Evolutionary conservation across 2,113 vertebrate species (phyloP).

Genomic region (Nyctereutes procyonoides): DNA sequence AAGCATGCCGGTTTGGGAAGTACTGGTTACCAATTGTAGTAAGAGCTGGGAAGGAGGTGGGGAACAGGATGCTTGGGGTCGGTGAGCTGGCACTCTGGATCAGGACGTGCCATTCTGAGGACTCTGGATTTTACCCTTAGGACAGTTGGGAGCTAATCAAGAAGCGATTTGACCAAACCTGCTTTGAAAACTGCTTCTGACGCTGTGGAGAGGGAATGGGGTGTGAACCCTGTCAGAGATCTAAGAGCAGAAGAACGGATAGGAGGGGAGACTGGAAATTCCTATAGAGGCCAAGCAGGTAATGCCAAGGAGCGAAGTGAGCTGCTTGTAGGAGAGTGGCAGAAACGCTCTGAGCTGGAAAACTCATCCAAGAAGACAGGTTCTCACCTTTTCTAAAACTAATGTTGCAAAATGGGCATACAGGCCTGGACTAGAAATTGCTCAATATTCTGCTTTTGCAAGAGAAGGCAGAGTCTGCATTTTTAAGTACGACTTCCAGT

Average conservation of each 20-base stretch:
- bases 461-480: neutral
- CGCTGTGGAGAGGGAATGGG: neutral
- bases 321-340: neutral
- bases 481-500: neutral
- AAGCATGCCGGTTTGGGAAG: neutral
- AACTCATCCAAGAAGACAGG: neutral
- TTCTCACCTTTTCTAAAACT: neutral
- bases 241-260: neutral
- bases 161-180: neutral
- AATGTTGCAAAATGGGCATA: neutral
- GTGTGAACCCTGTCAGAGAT: neutral
- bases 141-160: slow-evolving; percentile 5
- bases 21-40: neutral
- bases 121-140: neutral
- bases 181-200: slow-evolving; percentile 6
- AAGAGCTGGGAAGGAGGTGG: neutral
- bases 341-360: neutral
- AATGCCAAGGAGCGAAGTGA: neutral
- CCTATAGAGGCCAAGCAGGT: neutral
- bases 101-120: neutral
- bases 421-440: neutral
- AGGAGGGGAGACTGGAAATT: neutral
- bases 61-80: neutral
- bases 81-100: neutral
- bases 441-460: neutral